These are phyloP conservation scores for Muricea muricata DNA, from an alignment of 92 coral and sea anemone genomes.

Conservation along the genomic window DNA sequence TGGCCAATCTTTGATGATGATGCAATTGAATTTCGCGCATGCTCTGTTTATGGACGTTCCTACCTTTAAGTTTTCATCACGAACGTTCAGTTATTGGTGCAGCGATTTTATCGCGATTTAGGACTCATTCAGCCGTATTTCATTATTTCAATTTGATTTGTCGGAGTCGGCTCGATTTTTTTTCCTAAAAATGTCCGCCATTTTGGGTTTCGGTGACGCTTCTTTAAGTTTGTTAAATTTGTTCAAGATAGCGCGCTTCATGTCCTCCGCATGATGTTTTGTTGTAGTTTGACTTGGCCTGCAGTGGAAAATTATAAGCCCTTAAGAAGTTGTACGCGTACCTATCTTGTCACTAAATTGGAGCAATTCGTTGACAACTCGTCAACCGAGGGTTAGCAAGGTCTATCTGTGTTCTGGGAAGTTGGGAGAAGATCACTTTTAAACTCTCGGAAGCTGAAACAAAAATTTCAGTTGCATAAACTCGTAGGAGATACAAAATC, in stretches of 20 bases:
- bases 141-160: constrained; percentile 50
- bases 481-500: not conserved
- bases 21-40: not conserved
- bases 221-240: constrained; percentile 93
- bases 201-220: constrained; percentile 89
- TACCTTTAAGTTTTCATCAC: not conserved
- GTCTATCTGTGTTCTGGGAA: too few species aligned
- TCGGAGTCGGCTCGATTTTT: constrained; percentile 77
- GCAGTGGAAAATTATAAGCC: constrained; percentile 33
- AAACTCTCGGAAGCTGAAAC: too few species aligned
- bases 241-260: constrained; percentile 88
- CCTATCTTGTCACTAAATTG: too few species aligned
- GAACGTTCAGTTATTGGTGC: not conserved
- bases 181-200: constrained; percentile 91
- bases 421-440: too few species aligned
- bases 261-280: constrained; percentile 74
- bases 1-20: not conserved
- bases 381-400: too few species aligned
- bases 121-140: not conserved
- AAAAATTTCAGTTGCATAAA: too few species aligned
- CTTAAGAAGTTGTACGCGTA: too few species aligned
- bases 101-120: not conserved
- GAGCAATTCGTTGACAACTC: too few species aligned
- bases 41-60: not conserved
- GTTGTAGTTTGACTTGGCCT: constrained; percentile 70